These are phyloP conservation scores for Chironomus striatipennis DNA, from an alignment of 1,140 invertebrate species.

Conservation along the genomic window DNA sequence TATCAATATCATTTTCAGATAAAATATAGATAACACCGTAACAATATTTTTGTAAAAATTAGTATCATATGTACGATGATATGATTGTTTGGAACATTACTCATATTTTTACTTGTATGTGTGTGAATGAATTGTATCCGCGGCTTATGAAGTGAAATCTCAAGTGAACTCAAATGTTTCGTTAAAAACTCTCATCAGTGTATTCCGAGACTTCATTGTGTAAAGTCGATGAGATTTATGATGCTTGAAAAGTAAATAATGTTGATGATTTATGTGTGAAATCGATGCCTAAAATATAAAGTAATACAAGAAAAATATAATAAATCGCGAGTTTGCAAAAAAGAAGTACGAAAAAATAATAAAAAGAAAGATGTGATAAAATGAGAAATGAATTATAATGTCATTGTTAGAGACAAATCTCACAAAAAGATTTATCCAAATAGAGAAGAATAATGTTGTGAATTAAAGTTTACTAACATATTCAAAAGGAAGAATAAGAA, in stretches of 20 bases:
- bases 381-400: not conserved
- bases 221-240: constrained; percentile 3
- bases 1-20: constrained; percentile 10
- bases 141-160: not conserved
- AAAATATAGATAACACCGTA: not conserved
- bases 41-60: constrained; percentile 10
- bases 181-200: not conserved
- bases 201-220: not conserved
- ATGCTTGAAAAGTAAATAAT: constrained; percentile 11
- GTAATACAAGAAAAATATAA: not conserved
- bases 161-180: not conserved
- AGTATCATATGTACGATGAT: not conserved
- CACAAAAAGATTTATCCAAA: not conserved
- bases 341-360: not conserved
- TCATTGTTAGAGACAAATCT: not conserved
- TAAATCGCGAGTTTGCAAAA: not conserved
- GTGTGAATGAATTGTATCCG: not conserved
- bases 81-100: not conserved
- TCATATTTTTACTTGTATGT: not conserved
- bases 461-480: constrained; percentile 8
- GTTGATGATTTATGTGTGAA: constrained; percentile 7
- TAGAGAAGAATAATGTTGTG: not conserved
- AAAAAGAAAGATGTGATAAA: constrained; percentile 9
- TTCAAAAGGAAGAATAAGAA: not conserved
- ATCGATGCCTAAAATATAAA: constrained; percentile 6